Evolutionary conservation across 35 echinoderm and acorn worm genomes (phyloP).

Genomic region (Apostichopus californicus): DNA sequence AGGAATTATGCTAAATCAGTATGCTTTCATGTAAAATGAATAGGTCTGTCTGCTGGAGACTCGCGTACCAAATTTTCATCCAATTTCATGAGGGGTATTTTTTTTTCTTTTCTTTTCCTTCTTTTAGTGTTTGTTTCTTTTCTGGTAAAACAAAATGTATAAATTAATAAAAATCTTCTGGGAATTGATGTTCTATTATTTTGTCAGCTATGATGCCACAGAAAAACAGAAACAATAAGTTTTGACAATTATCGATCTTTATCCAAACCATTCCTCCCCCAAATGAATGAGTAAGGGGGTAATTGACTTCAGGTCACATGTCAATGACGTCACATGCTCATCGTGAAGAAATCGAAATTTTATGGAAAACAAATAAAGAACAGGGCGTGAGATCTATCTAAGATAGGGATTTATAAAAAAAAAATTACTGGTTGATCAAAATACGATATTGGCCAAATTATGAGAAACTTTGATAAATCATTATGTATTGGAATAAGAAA

Average conservation of each 20-base stretch:
- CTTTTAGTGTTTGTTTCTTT: not conserved
- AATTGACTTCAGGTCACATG: too few species aligned
- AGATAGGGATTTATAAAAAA: too few species aligned
- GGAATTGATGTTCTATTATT: not conserved
- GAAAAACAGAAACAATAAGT: not conserved
- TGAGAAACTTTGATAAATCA: too few species aligned
- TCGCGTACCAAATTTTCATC: not conserved
- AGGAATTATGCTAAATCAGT: conserved; percentile 52
- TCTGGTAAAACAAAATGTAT: not conserved
- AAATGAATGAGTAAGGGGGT: too few species aligned
- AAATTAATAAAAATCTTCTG: not conserved
- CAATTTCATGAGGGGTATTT: not conserved
- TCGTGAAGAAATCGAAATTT: too few species aligned
- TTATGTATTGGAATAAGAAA: too few species aligned
- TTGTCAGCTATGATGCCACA: not conserved
- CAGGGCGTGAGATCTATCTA: too few species aligned
- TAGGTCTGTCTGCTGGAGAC: not conserved
- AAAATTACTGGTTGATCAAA: too few species aligned
- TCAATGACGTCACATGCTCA: too few species aligned
- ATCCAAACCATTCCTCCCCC: not conserved
- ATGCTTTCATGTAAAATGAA: conserved; percentile 2
- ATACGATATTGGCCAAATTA: too few species aligned
- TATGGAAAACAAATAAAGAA: too few species aligned
- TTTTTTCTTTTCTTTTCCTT: not conserved
- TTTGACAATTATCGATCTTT: conserved; percentile 5